Evolutionary conservation across 2,888 invertebrate genomes (phyloP), one percentile per base, ranked within the genome.

Genomic region (Dascillus cervinus): DNA sequence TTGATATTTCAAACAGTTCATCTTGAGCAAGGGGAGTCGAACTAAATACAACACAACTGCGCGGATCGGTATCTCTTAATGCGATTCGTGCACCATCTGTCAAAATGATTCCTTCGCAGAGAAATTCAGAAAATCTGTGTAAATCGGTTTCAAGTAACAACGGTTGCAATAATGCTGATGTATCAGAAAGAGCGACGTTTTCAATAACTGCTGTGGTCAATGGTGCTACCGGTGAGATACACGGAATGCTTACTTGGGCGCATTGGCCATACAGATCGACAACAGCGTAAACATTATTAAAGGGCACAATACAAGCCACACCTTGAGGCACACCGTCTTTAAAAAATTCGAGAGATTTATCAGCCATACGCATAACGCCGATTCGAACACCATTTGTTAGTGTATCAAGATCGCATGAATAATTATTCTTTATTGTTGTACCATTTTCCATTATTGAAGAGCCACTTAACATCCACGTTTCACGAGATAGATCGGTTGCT

Each of bases 251-350:
- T 10, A 91, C 92, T 73, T 94, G 90, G 1, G 91, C 88, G 63
- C 95, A 95, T 58, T 90, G 90, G 1, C 94, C 94, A 55, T 92
- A 94, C 29, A 95, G 70, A 68, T 95, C 94, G 27, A 95, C 80
- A n/a, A 95, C 91, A 2, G 91, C 92, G 67, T 87, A 95, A 31
- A 94, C 79, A 61, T 82, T 86, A 19, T 75, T 67, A 37, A 84
- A 82, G 3, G 85, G 74, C 36, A 84, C 82, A 30, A 78, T 76
- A 63, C 86, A 88, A 1, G 92, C 91, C 11, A 79, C 71, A 8
- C 90, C 91, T 70, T 88, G 85, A 53, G 90, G 87, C 52, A 86
- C 76, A 0, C 89, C 89, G 55, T 91, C 85, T 33, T 88, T 67
- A 57, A 82, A 90, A 64, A 87, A 90, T 59, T 91, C 89, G 6